Percentiles rank a stretch among this genome's conserved stretches.
Conservation (phyloP, 2,113 vertebrate species). For the Ictidomys tridecemlineatus region DNA sequence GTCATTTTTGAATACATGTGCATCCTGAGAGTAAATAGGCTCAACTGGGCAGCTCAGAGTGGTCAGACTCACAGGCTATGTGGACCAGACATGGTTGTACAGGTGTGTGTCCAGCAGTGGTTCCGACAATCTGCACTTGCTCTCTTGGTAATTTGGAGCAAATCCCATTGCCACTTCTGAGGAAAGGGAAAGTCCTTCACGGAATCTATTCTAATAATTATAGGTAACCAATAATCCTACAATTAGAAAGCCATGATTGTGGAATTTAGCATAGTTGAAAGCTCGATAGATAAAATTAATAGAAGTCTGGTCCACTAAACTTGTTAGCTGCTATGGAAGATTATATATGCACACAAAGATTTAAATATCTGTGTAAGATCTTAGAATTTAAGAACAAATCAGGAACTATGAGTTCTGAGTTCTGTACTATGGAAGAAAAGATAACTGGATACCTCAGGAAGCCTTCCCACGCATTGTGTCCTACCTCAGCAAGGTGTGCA, state of each 20-base stretch:
- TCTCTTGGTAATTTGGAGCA: background rate
- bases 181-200: background rate
- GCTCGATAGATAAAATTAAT: background rate
- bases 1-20: background rate
- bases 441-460: background rate
- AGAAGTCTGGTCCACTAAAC: background rate
- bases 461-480: background rate
- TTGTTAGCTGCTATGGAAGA: background rate
- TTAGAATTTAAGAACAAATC: background rate
- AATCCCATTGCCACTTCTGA: background rate
- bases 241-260: background rate
- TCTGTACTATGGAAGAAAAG: background rate
- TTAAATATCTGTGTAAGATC: background rate
- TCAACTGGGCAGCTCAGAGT: rapidly evolving
- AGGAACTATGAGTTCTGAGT: background rate
- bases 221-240: background rate
- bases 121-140: background rate
- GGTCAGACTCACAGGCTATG: too few species aligned
- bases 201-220: background rate
- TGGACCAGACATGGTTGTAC: background rate
- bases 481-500: background rate
- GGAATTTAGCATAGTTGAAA: background rate
- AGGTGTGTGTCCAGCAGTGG: background rate
- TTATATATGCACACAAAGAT: background rate
- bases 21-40: background rate